Evolutionary conservation across 2,888 invertebrate genomes (phyloP), one percentile per base, ranked within the genome.

Genomic region (Brachypalpus laphriformis): DNA sequence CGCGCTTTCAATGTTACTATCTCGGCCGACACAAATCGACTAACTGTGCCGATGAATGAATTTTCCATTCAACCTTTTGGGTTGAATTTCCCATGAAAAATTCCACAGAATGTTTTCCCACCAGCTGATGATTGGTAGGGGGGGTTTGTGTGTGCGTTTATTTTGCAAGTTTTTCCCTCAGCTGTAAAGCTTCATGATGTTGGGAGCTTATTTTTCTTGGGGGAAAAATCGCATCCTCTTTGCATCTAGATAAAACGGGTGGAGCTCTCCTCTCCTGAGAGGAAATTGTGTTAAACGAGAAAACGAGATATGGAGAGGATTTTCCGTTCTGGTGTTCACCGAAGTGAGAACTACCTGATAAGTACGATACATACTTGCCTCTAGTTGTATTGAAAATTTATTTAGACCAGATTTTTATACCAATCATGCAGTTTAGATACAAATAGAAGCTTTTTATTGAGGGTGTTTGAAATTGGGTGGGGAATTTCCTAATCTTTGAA

Each of bases 11-110:
- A 76, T 47, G 89, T 88, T 86, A 72, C 82, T 89, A 89, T 89
- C 90, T 89, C 89, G 91, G 91, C 91, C 91, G 91, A 92, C 91
- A 89, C 89, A 88, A 88, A 91, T 91, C 91, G 91, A 91, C 91
- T 91, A 89, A 77, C n/a, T 49, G 34, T 66, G n/a, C 40, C 6
- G 37, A 45, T 74, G 65, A 68, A 66, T 22, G 66, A 22, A 18
- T 85, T 80, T 75, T 63, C 71, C 45, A 66, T 56, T 59, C 54
- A 56, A 59, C n/a, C 28, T 45, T 74, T 51, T n/a, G 20, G 34
- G 56, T 16, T 56, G 56, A 65, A 65, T 25, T 51, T 66, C 51
- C 37, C 34, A 22, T 18, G 56, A 31, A 57, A 45, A 4, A 31
- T 70, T 74, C 63, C 72, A 74, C 11, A 14, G 37, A 40, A 34